These are phyloP conservation scores for Miichthys miiuy DNA, from an alignment of 2,797 vertebrate species.

Conservation along the genomic window DNA sequence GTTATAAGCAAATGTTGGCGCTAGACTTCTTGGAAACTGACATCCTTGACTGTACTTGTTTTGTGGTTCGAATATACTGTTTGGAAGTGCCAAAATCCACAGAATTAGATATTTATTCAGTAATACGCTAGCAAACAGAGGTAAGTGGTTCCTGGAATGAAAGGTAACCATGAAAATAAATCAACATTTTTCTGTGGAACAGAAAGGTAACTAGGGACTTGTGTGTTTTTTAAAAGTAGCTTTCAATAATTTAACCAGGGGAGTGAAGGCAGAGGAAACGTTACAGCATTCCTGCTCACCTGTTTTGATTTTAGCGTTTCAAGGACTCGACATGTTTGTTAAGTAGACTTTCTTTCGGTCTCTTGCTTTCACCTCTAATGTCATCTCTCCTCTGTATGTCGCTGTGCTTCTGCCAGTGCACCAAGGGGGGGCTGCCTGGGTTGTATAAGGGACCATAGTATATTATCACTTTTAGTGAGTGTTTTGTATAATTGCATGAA, in stretches of 20 bases:
- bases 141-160: slow-evolving; percentile 41
- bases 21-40: slow-evolving; percentile 42
- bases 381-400: slow-evolving; percentile 6
- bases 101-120: slow-evolving; percentile 35
- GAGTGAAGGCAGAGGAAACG: slow-evolving; percentile 24
- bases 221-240: slow-evolving; percentile 47
- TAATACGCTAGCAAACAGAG: slow-evolving; percentile 17
- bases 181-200: slow-evolving; percentile 34
- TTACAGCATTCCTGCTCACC: slow-evolving; percentile 24
- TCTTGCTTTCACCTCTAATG: slow-evolving; percentile 31
- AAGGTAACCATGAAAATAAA: slow-evolving; percentile 46
- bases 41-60: slow-evolving; percentile 38
- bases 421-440: background rate
- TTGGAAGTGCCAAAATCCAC: slow-evolving; percentile 19
- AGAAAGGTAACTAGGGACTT: slow-evolving; percentile 40
- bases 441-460: background rate
- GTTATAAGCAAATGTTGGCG: slow-evolving; percentile 52
- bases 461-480: slow-evolving; percentile 17
- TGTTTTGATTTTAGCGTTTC: slow-evolving; percentile 39
- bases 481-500: background rate
- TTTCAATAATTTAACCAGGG: slow-evolving; percentile 52
- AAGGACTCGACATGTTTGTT: slow-evolving; percentile 22
- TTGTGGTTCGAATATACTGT: slow-evolving; percentile 7
- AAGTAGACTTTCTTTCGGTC: slow-evolving; percentile 18
- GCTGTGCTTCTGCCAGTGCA: background rate